Conservation (phyloP, 2,888 invertebrate species). For the Plebejus melissa region DNA sequence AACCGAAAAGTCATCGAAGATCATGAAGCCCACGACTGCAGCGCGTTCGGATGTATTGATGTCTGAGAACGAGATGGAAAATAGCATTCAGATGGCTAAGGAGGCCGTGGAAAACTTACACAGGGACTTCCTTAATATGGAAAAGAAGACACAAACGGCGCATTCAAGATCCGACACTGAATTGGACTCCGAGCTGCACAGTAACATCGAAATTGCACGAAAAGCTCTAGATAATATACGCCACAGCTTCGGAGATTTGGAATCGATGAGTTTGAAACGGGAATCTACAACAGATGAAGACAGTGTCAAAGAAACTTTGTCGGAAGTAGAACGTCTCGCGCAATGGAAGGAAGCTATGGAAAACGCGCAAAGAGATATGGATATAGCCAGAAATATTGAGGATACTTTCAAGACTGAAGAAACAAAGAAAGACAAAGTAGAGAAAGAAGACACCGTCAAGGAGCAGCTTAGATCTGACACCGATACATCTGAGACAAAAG, state of each 20-base stretch:
- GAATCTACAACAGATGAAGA: constrained; percentile 42
- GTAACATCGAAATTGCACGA: constrained; percentile 59
- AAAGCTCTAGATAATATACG: constrained; percentile 58
- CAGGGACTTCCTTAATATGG: constrained; percentile 52
- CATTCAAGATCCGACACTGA: constrained; percentile 35
- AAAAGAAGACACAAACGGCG: constrained; percentile 41
- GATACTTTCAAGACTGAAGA: constrained; percentile 50
- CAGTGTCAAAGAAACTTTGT: constrained; percentile 42
- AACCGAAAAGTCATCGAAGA: constrained; percentile 42
- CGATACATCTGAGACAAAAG: constrained; percentile 1
- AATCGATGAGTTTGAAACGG: constrained; percentile 48
- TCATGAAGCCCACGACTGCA: constrained; percentile 41
- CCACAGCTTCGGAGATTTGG: constrained; percentile 52
- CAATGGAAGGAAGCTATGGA: constrained; percentile 62
- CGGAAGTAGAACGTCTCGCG: constrained; percentile 52
- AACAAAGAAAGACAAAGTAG: neutral
- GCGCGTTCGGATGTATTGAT: constrained; percentile 41
- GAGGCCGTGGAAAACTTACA: constrained; percentile 65
- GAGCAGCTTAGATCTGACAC: constrained; percentile 9
- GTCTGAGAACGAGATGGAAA: constrained; percentile 55
- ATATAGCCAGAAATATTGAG: constrained; percentile 60
- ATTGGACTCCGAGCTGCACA: constrained; percentile 51
- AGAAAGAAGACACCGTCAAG: constrained; percentile 2
- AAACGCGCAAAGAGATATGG: constrained; percentile 54
- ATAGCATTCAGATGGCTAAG: constrained; percentile 61